Evolutionary conservation across 2,888 invertebrate species (phyloP).

Genomic region (Pelosia muscerda): DNA sequence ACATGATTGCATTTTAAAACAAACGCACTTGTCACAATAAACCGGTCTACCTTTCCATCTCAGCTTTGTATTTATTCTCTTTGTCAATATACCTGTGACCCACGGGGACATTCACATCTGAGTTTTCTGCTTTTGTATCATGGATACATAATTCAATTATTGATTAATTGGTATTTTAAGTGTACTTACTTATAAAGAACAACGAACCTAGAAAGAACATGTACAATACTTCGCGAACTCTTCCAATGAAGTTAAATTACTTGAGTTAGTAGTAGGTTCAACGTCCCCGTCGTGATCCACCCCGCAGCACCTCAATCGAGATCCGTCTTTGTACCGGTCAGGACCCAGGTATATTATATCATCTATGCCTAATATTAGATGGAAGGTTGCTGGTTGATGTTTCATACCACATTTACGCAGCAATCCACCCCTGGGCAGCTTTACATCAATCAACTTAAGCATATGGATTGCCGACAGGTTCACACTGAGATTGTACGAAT

Average conservation of each 20-base stretch:
- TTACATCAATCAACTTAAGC: no score
- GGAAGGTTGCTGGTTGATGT: background rate
- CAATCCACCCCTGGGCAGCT: background rate
- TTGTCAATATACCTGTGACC: constrained; percentile 15
- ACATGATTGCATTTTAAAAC: constrained; percentile 17
- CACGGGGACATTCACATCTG: background rate
- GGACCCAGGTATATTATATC: background rate
- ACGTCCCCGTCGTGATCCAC: background rate
- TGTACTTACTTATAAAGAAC: no score
- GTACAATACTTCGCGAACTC: background rate
- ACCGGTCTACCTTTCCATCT: constrained; percentile 16
- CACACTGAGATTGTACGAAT: background rate
- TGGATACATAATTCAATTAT: background rate
- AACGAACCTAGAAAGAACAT: background rate
- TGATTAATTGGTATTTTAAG: background rate
- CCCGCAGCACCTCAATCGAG: background rate
- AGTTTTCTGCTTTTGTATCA: background rate
- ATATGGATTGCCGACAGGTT: background rate
- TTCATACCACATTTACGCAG: background rate
- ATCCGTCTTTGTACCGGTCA: background rate
- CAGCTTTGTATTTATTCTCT: constrained; percentile 8
- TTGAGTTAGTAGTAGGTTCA: background rate
- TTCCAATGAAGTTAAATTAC: background rate
- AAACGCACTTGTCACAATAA: constrained; percentile 17
- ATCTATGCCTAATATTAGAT: background rate